Evolutionary conservation across 2,113 vertebrate species (phyloP).

Genomic region (Chinchilla lanigera): DNA sequence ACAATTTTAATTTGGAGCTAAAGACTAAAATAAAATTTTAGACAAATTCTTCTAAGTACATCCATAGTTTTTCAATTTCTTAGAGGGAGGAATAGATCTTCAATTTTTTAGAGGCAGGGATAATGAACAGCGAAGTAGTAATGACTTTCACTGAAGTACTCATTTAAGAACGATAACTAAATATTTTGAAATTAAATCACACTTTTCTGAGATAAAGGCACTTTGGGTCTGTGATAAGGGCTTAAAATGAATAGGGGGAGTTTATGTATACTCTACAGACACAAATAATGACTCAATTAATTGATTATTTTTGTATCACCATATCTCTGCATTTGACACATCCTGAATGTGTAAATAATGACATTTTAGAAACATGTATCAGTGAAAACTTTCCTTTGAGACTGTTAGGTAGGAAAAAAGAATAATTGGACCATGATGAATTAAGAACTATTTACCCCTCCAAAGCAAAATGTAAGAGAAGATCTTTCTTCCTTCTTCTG

Average conservation of each 20-base stretch:
- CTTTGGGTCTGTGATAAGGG: neutral
- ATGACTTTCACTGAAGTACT: too few species aligned
- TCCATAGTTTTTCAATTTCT: neutral
- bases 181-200: neutral
- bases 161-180: neutral
- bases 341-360: conserved; percentile 24
- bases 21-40: conserved; percentile 10
- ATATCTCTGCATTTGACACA: conserved; percentile 1
- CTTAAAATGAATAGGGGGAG: neutral
- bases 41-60: neutral
- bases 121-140: too few species aligned
- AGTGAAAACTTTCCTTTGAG: neutral
- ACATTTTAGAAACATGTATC: neutral
- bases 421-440: neutral
- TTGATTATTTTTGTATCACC: neutral
- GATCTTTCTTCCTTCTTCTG: neutral
- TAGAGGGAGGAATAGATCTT: too few species aligned
- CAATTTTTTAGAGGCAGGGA: too few species aligned
- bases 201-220: neutral
- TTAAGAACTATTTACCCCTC: neutral
- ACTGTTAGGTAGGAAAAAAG: neutral
- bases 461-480: neutral
- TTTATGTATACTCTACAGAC: neutral
- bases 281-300: conserved; percentile 13
- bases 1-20: neutral